Conservation (phyloP, 1,140 invertebrate genomes). For the Paraescarpia echinospica region DNA sequence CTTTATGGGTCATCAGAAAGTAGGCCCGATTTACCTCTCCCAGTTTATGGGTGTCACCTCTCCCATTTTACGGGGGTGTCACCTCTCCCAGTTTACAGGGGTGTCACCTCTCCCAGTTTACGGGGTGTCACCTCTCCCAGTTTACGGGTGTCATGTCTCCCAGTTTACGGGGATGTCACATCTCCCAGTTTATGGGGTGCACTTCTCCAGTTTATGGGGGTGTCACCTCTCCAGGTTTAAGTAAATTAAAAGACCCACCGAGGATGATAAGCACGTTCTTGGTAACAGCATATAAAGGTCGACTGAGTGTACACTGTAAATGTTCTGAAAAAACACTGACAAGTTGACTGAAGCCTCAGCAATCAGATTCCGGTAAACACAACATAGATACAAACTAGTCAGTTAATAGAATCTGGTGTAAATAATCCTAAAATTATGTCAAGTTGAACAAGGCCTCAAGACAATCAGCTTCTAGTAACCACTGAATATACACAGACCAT, state of each 20-base stretch:
- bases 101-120: background rate
- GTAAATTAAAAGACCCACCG: background rate
- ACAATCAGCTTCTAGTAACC: too few species aligned
- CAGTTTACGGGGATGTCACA: background rate
- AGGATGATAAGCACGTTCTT: background rate
- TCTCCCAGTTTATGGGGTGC: background rate
- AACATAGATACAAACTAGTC: background rate
- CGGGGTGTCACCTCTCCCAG: too few species aligned
- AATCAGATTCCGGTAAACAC: background rate
- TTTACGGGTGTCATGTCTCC: background rate
- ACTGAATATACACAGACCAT: too few species aligned
- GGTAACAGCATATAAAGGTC: too few species aligned
- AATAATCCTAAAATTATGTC: too few species aligned
- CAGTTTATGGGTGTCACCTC: too few species aligned
- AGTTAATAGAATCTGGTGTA: background rate
- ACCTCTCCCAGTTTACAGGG: background rate
- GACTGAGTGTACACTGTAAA: background rate
- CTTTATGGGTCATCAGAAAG: too few species aligned
- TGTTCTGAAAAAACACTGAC: background rate
- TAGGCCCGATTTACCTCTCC: too few species aligned
- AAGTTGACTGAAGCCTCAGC: background rate
- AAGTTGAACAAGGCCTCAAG: too few species aligned
- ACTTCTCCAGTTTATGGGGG: too few species aligned
- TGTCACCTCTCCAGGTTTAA: too few species aligned
- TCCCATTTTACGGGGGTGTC: too few species aligned